phyloP scores from a whole-genome alignment of 2,888 invertebrate species.

The Catocala sponsa region DNA sequence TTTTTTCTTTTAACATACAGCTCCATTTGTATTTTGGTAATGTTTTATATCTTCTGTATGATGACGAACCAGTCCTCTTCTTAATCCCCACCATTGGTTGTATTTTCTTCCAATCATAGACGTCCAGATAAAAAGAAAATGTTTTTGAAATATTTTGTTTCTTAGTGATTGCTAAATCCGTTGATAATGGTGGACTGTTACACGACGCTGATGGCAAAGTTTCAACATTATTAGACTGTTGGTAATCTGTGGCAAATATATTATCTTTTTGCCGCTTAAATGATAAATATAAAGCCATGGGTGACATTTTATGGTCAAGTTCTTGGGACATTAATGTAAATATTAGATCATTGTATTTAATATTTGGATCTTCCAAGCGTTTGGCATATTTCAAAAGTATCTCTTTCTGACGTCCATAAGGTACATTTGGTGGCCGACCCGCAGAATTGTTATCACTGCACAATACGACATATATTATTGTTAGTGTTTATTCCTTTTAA shows the following conservation, averaged over 20 bases:
- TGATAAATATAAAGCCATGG: conserved; percentile 9
- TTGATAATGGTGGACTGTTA: neutral
- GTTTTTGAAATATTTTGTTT: conserved; percentile 2
- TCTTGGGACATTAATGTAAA: conserved; percentile 14
- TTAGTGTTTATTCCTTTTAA: too few species aligned
- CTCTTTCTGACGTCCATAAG: too few species aligned
- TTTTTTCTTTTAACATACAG: conserved; percentile 13
- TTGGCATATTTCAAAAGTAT: too few species aligned
- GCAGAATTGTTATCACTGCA: too few species aligned
- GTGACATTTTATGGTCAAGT: neutral
- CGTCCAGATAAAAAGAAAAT: conserved; percentile 13
- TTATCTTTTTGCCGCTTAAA: conserved; percentile 6
- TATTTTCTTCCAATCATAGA: conserved; percentile 15
- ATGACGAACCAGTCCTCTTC: conserved; percentile 4
- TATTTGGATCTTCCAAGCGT: too few species aligned
- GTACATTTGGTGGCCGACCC: too few species aligned
- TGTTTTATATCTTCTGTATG: conserved; percentile 13
- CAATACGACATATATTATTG: too few species aligned
- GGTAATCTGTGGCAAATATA: conserved; percentile 3
- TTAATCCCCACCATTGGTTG: conserved; percentile 9
- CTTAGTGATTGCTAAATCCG: conserved; percentile 6
- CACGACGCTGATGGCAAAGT: too few species aligned
- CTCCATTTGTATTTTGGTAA: conserved; percentile 17
- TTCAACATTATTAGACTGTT: too few species aligned
- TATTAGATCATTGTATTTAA: conserved; percentile 11